phyloP scores from a whole-genome alignment of 2,113 vertebrate genomes.

The Pluvialis apricaria region DNA sequence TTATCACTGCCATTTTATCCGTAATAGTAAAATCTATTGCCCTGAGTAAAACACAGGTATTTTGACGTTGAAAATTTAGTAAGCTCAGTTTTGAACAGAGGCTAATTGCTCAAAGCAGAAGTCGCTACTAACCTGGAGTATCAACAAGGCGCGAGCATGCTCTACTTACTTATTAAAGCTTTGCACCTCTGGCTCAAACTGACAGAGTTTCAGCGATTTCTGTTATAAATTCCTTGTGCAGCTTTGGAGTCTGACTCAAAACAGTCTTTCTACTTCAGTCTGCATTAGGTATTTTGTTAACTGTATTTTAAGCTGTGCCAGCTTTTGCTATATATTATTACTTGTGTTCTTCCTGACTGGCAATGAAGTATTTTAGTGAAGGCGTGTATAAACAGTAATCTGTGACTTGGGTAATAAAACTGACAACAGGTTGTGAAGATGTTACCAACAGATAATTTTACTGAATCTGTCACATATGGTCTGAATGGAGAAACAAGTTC shows the following conservation, averaged over 20 bases:
- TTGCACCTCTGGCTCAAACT: not conserved
- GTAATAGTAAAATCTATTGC: constrained; percentile 9
- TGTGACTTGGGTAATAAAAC: not conserved
- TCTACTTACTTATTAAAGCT: not conserved
- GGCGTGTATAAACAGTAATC: not conserved
- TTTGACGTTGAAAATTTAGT: not conserved
- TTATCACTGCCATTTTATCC: constrained; percentile 16
- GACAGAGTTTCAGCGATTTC: not conserved
- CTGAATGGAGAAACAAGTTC: not conserved
- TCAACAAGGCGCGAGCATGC: not conserved
- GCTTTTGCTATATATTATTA: not conserved
- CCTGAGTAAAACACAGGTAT: constrained; percentile 9
- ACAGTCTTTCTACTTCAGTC: not conserved
- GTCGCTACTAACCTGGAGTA: not conserved
- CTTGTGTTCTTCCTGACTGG: not conserved
- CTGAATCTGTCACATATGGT: not conserved
- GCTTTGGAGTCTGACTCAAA: not conserved
- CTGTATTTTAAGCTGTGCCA: not conserved
- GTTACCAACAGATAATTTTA: not conserved
- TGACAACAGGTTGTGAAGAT: not conserved
- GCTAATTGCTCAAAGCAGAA: not conserved
- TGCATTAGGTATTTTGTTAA: not conserved
- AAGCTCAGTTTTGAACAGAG: not conserved
- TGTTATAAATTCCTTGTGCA: not conserved
- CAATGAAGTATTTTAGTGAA: not conserved